These are phyloP conservation scores for Acropternis orthonyx DNA, from an alignment of 2,797 vertebrate species.

Conservation along the genomic window DNA sequence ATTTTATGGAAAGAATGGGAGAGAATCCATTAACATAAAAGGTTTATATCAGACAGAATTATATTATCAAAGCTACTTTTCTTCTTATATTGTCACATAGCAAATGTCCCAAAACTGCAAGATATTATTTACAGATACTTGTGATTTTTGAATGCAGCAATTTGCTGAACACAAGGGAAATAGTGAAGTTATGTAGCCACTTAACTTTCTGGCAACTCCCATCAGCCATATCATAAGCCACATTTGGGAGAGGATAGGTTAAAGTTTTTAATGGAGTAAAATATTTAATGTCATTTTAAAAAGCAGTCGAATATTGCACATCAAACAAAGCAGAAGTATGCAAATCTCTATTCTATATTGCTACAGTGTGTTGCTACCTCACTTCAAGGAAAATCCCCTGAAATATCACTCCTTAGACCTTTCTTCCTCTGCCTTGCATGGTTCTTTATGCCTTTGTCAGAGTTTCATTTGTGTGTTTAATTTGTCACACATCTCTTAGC, in stretches of 20 bases:
- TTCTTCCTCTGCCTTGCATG: not conserved
- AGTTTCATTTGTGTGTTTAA: not conserved
- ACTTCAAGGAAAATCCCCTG: not conserved
- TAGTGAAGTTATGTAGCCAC: not conserved
- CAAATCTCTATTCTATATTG: not conserved
- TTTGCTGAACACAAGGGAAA: not conserved
- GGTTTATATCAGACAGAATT: not conserved
- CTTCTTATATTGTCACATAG: not conserved
- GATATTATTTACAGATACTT: not conserved
- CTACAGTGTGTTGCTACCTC: accelerated
- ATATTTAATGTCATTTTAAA: not conserved
- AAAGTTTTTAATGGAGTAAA: not conserved
- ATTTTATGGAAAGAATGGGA: not conserved
- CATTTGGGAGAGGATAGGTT: not conserved
- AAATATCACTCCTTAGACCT: not conserved
- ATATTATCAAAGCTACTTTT: not conserved
- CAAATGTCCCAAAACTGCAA: not conserved
- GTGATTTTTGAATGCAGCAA: not conserved
- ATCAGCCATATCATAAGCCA: not conserved
- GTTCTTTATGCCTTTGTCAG: not conserved
- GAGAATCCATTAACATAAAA: not conserved
- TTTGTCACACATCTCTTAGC: not conserved
- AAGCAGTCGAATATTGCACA: not conserved
- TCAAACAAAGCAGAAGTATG: not conserved
- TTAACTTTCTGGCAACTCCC: not conserved